phyloP scores from a whole-genome alignment of 2,888 invertebrate species.

The Drosophila limbata region DNA sequence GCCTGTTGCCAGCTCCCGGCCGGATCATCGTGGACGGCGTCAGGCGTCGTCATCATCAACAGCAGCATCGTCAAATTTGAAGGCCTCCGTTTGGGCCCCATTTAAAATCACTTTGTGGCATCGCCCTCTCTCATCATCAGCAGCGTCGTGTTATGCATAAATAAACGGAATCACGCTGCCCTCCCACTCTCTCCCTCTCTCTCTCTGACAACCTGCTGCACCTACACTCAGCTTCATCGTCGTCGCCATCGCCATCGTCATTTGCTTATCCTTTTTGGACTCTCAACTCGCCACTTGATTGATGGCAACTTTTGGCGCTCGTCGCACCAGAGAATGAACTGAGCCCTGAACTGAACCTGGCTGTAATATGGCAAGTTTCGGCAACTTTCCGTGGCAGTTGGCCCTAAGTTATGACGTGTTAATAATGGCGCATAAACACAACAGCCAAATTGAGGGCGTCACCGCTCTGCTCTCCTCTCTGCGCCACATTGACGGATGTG shows the following conservation, averaged over 20 bases:
- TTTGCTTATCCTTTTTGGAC: constrained; percentile 70
- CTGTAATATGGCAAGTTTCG: constrained; percentile 48
- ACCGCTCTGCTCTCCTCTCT: constrained; percentile 8
- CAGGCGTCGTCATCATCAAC: constrained; percentile 48
- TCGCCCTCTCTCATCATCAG: constrained; percentile 39
- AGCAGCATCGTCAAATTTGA: constrained; percentile 64
- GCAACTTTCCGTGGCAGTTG: constrained; percentile 51
- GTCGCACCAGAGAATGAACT: constrained; percentile 17
- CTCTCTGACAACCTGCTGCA: constrained; percentile 4
- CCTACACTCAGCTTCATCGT: constrained; percentile 16
- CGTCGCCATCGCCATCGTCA: constrained; percentile 38
- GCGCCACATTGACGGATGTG: constrained; percentile 53
- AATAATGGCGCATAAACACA: constrained; percentile 82
- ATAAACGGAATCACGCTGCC: constrained; percentile 64
- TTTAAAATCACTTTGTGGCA: constrained; percentile 83
- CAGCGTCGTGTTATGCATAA: constrained; percentile 81
- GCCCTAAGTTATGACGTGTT: constrained; percentile 83
- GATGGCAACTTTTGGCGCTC: constrained; percentile 71
- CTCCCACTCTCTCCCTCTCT: constrained; percentile 10
- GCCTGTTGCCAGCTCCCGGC: constrained; percentile 37
- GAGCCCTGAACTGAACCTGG: not conserved
- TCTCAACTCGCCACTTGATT: constrained; percentile 60
- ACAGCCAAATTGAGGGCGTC: constrained; percentile 73
- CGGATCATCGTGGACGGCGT: constrained; percentile 28
- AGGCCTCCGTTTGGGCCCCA: constrained; percentile 64